Conservation (phyloP, 37 sponge, comb jelly and placozoan genomes). For the Amphimedon queenslandica region DNA sequence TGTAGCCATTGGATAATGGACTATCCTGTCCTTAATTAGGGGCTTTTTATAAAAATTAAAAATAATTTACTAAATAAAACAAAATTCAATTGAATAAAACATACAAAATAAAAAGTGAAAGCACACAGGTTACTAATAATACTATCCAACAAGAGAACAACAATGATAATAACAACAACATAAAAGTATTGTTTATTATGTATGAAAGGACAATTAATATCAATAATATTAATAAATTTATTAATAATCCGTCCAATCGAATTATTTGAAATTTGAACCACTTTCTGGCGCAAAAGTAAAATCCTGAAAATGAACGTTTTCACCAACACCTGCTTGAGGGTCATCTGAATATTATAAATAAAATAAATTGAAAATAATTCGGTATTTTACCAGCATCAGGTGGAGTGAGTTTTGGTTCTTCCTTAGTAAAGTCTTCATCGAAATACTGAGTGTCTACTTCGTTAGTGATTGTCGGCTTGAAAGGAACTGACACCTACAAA, state of each 20-base stretch:
- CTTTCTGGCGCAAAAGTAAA: slow-evolving; percentile 65
- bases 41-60: no score
- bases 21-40: no score
- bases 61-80: no score
- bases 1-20: no score
- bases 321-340: slow-evolving; percentile 68
- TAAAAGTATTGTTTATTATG: background rate
- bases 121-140: background rate
- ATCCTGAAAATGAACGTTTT: slow-evolving; percentile 68
- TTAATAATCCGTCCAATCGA: background rate
- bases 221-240: background rate
- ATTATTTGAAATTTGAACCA: slow-evolving; percentile 44
- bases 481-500: slow-evolving; percentile 73
- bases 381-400: slow-evolving; percentile 67
- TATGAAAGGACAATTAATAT: slow-evolving; percentile 1
- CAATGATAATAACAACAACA: background rate
- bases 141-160: background rate
- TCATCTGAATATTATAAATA: slow-evolving; percentile 34
- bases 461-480: slow-evolving; percentile 68
- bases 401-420: slow-evolving; percentile 80
- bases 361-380: no score
- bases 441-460: slow-evolving; percentile 77
- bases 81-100: no score
- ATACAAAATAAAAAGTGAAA: background rate
- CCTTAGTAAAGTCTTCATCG: slow-evolving; percentile 88